phyloP scores from a whole-genome alignment of 2,888 invertebrate genomes.

The Embidobia sp. region DNA sequence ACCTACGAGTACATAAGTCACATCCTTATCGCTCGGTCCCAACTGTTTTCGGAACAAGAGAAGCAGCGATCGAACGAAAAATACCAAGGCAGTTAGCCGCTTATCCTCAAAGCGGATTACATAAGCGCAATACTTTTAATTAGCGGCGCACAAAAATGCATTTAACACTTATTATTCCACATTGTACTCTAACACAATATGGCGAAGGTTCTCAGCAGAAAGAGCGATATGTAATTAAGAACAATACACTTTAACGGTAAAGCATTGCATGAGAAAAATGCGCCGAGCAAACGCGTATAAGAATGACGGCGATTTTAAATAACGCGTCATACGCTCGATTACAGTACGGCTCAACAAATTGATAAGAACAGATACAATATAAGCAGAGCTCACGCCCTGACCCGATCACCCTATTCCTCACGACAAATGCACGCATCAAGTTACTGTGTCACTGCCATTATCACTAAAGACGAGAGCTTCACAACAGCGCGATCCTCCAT shows the following conservation, averaged over 20 bases:
- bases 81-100: neutral
- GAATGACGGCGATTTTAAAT: slow-evolving; percentile 21
- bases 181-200: slow-evolving; percentile 43
- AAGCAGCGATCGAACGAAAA: too few relatives aligned
- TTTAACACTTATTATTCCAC: slow-evolving; percentile 52
- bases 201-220: slow-evolving; percentile 41
- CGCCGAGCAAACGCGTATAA: slow-evolving; percentile 2
- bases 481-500: slow-evolving; percentile 36
- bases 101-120: slow-evolving; percentile 17
- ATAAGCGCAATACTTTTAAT: slow-evolving; percentile 44
- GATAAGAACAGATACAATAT: slow-evolving; percentile 66
- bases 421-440: slow-evolving; percentile 52
- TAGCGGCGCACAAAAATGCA: slow-evolving; percentile 43
- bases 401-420: slow-evolving; percentile 70
- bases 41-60: too few relatives aligned
- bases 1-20: too few relatives aligned
- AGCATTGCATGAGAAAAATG: slow-evolving; percentile 46
- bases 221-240: slow-evolving; percentile 35
- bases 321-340: slow-evolving; percentile 22
- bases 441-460: slow-evolving; percentile 73
- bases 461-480: slow-evolving; percentile 61
- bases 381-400: slow-evolving; percentile 60
- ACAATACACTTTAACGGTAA: slow-evolving; percentile 53
- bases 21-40: too few relatives aligned
- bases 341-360: slow-evolving; percentile 55